Evolutionary conservation across 2,888 invertebrate genomes (phyloP).

Genomic region (Agrilus mali): DNA sequence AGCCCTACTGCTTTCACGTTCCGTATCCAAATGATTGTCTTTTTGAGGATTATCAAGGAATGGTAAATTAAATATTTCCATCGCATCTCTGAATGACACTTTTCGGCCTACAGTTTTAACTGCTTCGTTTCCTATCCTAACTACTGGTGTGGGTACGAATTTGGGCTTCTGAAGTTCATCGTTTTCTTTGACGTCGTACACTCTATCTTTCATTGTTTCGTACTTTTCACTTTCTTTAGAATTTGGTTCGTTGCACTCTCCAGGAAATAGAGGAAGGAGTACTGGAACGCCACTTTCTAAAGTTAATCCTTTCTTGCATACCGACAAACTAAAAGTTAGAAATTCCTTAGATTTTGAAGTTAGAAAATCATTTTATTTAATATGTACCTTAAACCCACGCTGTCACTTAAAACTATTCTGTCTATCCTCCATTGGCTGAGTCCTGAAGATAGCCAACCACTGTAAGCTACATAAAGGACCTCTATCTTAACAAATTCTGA

Average conservation of each 20-base stretch:
- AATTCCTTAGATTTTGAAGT: not conserved
- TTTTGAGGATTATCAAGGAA: conserved; percentile 26
- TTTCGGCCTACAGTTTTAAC: conserved; percentile 17
- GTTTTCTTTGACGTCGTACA: conserved; percentile 2
- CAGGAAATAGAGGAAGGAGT: conserved; percentile 60
- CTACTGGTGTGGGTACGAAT: conserved; percentile 31
- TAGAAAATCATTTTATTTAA: not conserved
- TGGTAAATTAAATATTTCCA: conserved; percentile 37
- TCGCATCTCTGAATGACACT: conserved; percentile 28
- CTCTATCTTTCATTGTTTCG: not conserved
- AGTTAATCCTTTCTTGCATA: conserved; percentile 63
- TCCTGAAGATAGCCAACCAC: conserved; percentile 82
- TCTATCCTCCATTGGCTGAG: conserved; percentile 68
- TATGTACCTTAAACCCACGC: conserved; percentile 64
- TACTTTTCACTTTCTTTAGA: conserved; percentile 22
- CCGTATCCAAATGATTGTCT: conserved; percentile 36
- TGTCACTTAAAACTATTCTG: conserved; percentile 71
- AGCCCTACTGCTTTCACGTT: conserved; percentile 44
- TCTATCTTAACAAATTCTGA: conserved; percentile 60
- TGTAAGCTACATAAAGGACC: conserved; percentile 76
- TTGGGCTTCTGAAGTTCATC: conserved; percentile 15
- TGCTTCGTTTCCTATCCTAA: conserved; percentile 31
- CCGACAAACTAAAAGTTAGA: conserved; percentile 48
- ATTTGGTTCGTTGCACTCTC: conserved; percentile 59
- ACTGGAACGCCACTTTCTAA: conserved; percentile 62